phyloP scores from a whole-genome alignment of 2,888 invertebrate species.

The Amitus sp. region DNA sequence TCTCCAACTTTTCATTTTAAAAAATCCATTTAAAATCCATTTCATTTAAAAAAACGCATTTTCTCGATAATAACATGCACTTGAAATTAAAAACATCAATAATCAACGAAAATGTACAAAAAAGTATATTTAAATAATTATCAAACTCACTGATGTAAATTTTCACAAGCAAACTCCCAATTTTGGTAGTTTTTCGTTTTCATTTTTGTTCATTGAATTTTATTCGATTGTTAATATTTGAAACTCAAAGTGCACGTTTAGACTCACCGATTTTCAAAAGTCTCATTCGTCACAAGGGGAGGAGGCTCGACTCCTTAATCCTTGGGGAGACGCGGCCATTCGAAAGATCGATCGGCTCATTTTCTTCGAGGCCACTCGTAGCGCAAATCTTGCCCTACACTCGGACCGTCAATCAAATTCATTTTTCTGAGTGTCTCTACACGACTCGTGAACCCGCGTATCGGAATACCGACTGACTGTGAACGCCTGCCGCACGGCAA shows the following conservation, averaged over 20 bases:
- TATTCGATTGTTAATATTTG: too few relatives aligned
- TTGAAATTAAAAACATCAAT: too few relatives aligned
- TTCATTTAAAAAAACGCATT: neutral
- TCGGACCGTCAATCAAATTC: conserved; percentile 50
- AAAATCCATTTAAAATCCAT: neutral
- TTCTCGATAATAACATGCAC: too few relatives aligned
- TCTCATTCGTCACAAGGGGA: conserved; percentile 21
- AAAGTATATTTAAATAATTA: too few relatives aligned
- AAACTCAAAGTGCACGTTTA: too few relatives aligned
- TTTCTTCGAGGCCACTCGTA: conserved; percentile 26
- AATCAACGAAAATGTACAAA: too few relatives aligned
- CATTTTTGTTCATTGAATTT: too few relatives aligned
- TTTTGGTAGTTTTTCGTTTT: too few relatives aligned
- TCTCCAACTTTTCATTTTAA: too few relatives aligned
- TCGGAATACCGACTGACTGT: conserved; percentile 58
- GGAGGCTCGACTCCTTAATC: neutral
- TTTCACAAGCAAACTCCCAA: too few relatives aligned
- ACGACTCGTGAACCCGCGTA: conserved; percentile 53
- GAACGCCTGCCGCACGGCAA: conserved; percentile 55
- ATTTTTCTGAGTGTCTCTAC: conserved; percentile 47
- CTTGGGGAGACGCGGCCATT: conserved; percentile 7
- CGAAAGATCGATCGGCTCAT: conserved; percentile 41
- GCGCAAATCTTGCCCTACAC: conserved; percentile 8
- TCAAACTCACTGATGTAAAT: too few relatives aligned
- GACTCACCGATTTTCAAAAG: conserved; percentile 28